Evolutionary conservation across 2,113 vertebrate species (phyloP).

Genomic region (Tursiops truncatus): DNA sequence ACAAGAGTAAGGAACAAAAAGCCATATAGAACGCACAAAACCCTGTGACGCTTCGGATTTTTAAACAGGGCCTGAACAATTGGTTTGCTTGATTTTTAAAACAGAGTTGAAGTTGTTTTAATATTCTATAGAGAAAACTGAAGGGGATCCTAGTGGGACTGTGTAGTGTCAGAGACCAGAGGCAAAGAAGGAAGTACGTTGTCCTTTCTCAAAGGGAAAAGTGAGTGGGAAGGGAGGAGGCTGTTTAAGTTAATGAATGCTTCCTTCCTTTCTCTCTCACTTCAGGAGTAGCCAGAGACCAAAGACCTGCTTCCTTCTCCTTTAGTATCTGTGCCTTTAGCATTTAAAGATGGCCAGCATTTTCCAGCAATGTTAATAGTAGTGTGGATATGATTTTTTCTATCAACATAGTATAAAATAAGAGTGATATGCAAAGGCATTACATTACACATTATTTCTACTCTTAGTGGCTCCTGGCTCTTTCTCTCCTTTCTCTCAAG

Average conservation of each 20-base stretch:
- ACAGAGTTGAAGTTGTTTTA: background rate
- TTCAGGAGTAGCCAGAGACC: background rate
- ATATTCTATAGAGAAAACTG: background rate
- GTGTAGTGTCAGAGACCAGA: background rate
- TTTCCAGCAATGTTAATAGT: background rate
- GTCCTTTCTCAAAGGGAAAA: background rate
- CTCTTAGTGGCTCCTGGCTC: background rate
- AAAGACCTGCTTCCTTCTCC: background rate
- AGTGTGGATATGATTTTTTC: background rate
- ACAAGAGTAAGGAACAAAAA: background rate
- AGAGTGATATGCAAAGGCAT: background rate
- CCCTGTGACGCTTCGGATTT: background rate
- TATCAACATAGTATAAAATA: background rate
- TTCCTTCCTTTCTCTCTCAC: constrained; percentile 44
- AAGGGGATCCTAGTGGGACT: background rate
- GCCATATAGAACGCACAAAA: background rate
- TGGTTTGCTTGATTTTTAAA: constrained; percentile 18
- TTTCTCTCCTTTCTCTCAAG: background rate
- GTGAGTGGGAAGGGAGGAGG: background rate
- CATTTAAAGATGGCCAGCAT: background rate
- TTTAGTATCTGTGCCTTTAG: background rate
- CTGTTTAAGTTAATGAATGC: background rate
- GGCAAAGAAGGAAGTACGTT: background rate
- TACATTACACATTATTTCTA: background rate
- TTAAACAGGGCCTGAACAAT: background rate